These are phyloP conservation scores for Toxotes lorentzi DNA, from an alignment of 2,797 vertebrate genomes.

Conservation along the genomic window DNA sequence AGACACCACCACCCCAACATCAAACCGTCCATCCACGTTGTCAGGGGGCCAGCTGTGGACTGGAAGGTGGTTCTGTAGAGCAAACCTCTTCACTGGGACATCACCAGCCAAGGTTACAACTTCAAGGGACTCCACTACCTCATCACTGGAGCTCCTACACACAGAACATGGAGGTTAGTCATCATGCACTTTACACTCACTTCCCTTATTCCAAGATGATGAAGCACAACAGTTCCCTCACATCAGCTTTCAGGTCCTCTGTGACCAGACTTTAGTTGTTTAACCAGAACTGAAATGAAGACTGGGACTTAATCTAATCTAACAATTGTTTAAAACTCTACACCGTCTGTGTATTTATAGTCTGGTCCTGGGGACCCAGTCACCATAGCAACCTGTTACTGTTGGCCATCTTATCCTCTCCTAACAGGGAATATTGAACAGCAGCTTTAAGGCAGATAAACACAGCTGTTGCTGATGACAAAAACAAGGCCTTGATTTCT, in stretches of 20 bases:
- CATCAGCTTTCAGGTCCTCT: not conserved
- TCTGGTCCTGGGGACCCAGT: too few species aligned
- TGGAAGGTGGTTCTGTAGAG: constrained; percentile 83
- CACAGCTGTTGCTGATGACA: too few species aligned
- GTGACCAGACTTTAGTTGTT: not conserved
- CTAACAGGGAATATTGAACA: too few species aligned
- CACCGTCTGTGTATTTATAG: too few species aligned
- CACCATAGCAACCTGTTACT: too few species aligned
- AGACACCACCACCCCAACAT: constrained; percentile 95
- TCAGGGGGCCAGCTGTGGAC: constrained; percentile 90
- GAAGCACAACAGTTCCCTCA: not conserved
- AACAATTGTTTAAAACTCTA: not conserved
- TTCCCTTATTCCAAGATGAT: not conserved
- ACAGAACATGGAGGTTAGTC: constrained; percentile 5
- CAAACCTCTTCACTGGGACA: constrained; percentile 88
- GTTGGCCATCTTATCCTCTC: too few species aligned
- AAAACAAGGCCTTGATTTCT: too few species aligned
- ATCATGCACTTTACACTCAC: not conserved
- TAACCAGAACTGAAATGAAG: not conserved
- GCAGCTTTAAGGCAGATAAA: too few species aligned
- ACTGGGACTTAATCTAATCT: not conserved
- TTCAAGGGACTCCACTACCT: constrained; percentile 88
- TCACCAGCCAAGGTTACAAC: constrained; percentile 88
- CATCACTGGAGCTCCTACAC: constrained; percentile 61
- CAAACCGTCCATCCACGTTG: constrained; percentile 82